phyloP scores from a whole-genome alignment of 2,888 invertebrate species.

The Tinea semifulvella region DNA sequence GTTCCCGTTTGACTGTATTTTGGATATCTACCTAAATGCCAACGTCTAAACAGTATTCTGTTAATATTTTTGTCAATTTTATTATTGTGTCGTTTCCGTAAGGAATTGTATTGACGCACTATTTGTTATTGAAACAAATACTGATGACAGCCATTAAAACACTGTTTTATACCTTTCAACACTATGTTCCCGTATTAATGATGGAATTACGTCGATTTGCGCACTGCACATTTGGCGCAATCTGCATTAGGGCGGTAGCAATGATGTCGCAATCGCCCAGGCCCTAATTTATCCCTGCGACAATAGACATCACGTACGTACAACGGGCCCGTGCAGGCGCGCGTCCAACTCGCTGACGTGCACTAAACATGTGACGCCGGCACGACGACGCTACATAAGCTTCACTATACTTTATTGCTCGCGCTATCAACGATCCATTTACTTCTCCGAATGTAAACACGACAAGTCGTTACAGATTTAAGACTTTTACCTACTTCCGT shows the following conservation, averaged over 20 bases:
- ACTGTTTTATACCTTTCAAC: slow-evolving; percentile 8
- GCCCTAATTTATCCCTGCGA: slow-evolving; percentile 32
- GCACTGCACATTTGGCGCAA: slow-evolving; percentile 45
- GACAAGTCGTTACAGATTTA: too few relatives aligned
- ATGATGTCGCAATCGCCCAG: slow-evolving; percentile 35
- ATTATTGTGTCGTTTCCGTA: slow-evolving; percentile 3
- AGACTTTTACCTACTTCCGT: too few relatives aligned
- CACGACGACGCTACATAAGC: slow-evolving; percentile 2
- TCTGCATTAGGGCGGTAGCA: slow-evolving; percentile 24
- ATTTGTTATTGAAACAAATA: neutral
- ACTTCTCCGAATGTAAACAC: neutral
- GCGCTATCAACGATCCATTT: slow-evolving; percentile 13
- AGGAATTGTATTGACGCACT: neutral
- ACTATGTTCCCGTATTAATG: slow-evolving; percentile 2
- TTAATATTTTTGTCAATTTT: too few relatives aligned
- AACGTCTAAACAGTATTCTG: too few relatives aligned
- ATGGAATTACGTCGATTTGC: slow-evolving; percentile 27
- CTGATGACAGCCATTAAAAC: slow-evolving; percentile 1
- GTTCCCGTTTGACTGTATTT: too few relatives aligned
- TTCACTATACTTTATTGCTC: neutral
- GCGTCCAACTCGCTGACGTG: slow-evolving; percentile 18
- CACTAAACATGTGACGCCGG: slow-evolving; percentile 23
- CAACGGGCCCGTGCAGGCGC: slow-evolving; percentile 18
- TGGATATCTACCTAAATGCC: too few relatives aligned
- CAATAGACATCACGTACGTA: slow-evolving; percentile 24